A percentile compares a stretch with the other conserved stretches of the same genome.
Evolutionary conservation across 2,888 invertebrate species (phyloP).

Genomic region (Apotomis turbidana): DNA sequence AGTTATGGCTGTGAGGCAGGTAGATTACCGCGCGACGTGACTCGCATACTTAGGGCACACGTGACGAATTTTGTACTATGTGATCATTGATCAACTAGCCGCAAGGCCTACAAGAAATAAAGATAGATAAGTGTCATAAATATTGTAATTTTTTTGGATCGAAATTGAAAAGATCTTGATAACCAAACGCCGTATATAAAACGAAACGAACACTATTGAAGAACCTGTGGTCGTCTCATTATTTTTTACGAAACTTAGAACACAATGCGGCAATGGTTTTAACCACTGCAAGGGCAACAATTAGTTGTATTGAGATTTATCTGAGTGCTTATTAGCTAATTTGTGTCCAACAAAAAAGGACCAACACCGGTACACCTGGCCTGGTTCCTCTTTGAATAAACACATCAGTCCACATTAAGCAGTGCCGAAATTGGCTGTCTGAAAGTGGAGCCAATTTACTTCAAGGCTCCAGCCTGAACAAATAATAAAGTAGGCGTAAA

Average conservation of each 20-base stretch:
- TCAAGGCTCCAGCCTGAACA: neutral
- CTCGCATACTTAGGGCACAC: conserved; percentile 9
- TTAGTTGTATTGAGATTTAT: no score
- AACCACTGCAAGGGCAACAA: no score
- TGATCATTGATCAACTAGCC: conserved; percentile 24
- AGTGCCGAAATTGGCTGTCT: neutral
- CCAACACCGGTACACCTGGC: neutral
- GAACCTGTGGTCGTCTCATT: no score
- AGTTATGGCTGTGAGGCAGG: conserved; percentile 13
- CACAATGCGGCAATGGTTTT: no score
- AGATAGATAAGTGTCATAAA: neutral
- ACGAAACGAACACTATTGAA: no score
- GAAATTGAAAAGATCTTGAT: no score
- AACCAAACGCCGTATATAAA: no score
- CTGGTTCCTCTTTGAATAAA: neutral
- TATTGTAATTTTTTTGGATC: no score
- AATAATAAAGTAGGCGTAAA: conserved; percentile 6
- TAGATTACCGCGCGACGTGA: conserved; percentile 29
- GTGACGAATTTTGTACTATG: conserved; percentile 17
- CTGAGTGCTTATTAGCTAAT: no score
- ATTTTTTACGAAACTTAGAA: no score
- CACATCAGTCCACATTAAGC: conserved; percentile 1
- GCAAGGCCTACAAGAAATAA: neutral
- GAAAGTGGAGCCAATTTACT: conserved; percentile 10
- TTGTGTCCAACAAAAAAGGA: neutral